Evolutionary conservation across 2,113 vertebrate genomes (phyloP).

Genomic region (Tragelaphus buxtoni): DNA sequence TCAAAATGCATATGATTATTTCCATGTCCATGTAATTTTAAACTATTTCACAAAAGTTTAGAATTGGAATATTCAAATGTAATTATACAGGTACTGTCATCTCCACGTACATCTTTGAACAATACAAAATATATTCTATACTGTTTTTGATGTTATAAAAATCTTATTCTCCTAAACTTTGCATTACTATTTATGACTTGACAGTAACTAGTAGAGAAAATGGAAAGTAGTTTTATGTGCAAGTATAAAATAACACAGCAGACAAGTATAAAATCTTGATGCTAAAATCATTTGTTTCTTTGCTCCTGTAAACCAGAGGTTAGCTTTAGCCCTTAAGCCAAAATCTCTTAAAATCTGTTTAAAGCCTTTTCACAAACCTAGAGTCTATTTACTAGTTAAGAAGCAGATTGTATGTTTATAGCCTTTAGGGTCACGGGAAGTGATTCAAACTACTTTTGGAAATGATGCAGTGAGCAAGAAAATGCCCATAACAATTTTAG

Average conservation of each 20-base stretch:
- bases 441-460: neutral
- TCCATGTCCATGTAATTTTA: neutral
- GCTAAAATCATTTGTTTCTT: neutral
- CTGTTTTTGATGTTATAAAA: neutral
- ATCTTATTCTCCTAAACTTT: neutral
- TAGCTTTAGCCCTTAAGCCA: neutral
- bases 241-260: neutral
- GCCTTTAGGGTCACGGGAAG: neutral
- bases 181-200: neutral
- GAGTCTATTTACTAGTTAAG: neutral
- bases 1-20: neutral
- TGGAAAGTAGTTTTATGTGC: neutral
- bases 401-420: neutral
- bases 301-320: neutral
- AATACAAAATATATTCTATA: neutral
- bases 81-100: neutral
- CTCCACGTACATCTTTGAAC: neutral
- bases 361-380: neutral
- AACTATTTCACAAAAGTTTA: neutral
- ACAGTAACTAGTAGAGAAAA: neutral
- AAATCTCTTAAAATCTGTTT: neutral
- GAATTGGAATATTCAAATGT: neutral
- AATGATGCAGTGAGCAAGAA: neutral
- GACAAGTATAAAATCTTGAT: neutral
- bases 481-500: neutral